phyloP scores from a whole-genome alignment of 2,797 vertebrate species.

The Pteronotus mesoamericanus region DNA sequence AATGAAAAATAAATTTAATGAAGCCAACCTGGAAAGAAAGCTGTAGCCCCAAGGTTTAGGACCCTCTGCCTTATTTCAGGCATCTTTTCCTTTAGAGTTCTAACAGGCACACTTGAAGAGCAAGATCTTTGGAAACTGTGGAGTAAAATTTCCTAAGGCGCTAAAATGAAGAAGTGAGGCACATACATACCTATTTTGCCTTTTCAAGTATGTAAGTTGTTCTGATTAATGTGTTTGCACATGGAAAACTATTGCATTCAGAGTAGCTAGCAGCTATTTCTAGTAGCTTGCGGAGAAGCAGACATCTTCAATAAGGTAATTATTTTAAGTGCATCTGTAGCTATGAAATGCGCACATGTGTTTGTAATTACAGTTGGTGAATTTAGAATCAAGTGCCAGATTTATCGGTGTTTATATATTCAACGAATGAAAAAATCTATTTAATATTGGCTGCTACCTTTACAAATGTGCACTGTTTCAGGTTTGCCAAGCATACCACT shows the following conservation, averaged over 20 bases:
- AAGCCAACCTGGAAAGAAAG: not conserved
- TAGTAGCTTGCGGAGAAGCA: constrained; percentile 57
- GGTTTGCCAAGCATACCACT: not conserved
- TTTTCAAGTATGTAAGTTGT: not conserved
- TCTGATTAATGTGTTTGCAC: constrained; percentile 47
- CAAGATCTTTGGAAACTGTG: not conserved
- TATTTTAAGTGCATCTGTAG: constrained; percentile 64
- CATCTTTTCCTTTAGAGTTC: not conserved
- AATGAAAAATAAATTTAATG: not conserved
- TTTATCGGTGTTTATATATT: constrained; percentile 56
- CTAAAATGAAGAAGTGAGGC: not conserved
- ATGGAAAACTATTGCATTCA: not conserved
- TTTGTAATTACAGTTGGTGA: constrained; percentile 70
- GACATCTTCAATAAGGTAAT: constrained; percentile 68
- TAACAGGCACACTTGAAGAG: not conserved
- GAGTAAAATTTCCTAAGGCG: not conserved
- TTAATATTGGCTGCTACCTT: constrained; percentile 29
- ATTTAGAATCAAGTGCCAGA: constrained; percentile 66
- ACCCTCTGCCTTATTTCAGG: not conserved
- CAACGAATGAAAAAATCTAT: constrained; percentile 38
- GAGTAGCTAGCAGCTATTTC: constrained; percentile 39
- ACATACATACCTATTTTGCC: not conserved
- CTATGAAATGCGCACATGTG: constrained; percentile 63
- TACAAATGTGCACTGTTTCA: constrained; percentile 54
- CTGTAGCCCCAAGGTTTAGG: not conserved